Conservation (phyloP, 2,888 invertebrate species). For the Automeris io region DNA sequence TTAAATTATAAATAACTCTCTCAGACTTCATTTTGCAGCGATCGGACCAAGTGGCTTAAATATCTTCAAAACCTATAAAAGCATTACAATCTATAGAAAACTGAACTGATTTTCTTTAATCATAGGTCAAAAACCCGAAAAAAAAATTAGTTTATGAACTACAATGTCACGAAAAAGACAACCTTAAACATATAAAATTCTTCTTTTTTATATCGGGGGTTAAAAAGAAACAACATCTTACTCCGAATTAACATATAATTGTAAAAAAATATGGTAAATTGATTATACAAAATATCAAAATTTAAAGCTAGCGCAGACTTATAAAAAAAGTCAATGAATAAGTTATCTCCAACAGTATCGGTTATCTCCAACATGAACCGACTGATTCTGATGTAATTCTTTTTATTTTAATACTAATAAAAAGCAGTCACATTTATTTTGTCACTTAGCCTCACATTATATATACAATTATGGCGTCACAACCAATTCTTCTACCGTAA, state of each 20-base stretch:
- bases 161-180: too few species aligned
- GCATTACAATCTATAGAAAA: too few species aligned
- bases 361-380: slow-evolving; percentile 12
- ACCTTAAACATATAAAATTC: too few species aligned
- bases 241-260: slow-evolving; percentile 14
- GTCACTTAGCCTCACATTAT: slow-evolving; percentile 21
- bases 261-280: slow-evolving; percentile 29
- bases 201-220: background rate
- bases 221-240: slow-evolving; percentile 1
- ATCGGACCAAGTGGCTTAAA: too few species aligned
- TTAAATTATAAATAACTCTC: too few species aligned
- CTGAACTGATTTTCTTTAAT: too few species aligned
- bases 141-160: too few species aligned
- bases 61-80: too few species aligned
- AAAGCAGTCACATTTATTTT: slow-evolving; percentile 1
- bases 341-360: slow-evolving; percentile 8
- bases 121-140: too few species aligned
- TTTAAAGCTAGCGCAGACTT: slow-evolving; percentile 60
- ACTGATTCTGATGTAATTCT: background rate
- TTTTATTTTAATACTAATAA: background rate
- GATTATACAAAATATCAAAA: slow-evolving; percentile 36
- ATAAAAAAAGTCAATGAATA: slow-evolving; percentile 14
- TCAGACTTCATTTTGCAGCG: too few species aligned
- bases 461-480: slow-evolving; percentile 29
- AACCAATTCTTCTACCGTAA: slow-evolving; percentile 30